Evolutionary conservation across 2,113 vertebrate species (phyloP).

Genomic region (Dendrocopos noguchii): DNA sequence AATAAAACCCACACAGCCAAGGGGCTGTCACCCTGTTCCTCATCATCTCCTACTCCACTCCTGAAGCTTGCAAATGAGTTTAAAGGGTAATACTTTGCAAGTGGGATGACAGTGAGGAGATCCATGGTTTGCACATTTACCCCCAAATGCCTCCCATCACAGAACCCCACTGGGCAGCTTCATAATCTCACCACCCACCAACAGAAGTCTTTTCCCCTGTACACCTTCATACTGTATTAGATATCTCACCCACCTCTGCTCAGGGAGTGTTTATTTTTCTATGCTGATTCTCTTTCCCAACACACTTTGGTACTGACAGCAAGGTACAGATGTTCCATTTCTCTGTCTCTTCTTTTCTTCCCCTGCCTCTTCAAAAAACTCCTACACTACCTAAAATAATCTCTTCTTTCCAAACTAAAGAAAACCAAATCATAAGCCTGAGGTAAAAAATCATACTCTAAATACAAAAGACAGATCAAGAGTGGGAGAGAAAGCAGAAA

Average conservation of each 20-base stretch:
- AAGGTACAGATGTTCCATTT: background rate
- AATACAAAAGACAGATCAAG: background rate
- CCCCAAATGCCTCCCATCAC: background rate
- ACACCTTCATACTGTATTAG: background rate
- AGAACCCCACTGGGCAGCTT: background rate
- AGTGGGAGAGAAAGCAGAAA: background rate
- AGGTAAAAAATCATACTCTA: background rate
- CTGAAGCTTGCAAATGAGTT: background rate
- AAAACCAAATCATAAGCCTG: background rate
- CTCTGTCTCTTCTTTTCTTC: background rate
- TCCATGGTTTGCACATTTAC: background rate
- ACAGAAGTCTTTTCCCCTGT: background rate
- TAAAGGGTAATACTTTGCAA: background rate
- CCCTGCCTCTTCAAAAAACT: background rate
- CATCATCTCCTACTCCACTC: background rate
- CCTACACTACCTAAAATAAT: background rate
- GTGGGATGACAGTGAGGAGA: background rate
- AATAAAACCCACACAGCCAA: accelerated
- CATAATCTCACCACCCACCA: background rate
- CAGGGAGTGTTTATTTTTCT: background rate
- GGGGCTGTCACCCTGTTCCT: background rate
- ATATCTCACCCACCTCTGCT: background rate
- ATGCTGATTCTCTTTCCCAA: background rate
- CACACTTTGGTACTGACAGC: background rate
- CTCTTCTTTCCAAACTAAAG: background rate